Conservation (phyloP, 2,888 invertebrate species). For the Phorcus lineatus region DNA sequence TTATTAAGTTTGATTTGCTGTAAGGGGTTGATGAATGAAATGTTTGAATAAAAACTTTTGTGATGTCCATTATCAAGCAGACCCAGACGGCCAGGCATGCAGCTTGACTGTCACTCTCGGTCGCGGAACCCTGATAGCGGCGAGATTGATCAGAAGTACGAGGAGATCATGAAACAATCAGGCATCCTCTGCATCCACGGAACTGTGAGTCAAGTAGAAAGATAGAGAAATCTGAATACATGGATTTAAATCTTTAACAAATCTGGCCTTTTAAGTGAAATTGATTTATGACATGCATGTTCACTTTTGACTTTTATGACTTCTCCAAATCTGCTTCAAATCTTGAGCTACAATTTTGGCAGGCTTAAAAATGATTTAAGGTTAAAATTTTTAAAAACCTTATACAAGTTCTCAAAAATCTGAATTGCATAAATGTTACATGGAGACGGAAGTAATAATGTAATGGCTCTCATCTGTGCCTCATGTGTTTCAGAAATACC, state of each 20-base stretch:
- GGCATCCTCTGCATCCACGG: slow-evolving; percentile 91
- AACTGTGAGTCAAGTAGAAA: slow-evolving; percentile 72
- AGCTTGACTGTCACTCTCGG: background rate
- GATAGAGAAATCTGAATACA: background rate
- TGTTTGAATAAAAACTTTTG: too few relatives aligned
- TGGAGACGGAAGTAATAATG: background rate
- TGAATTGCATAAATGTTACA: background rate
- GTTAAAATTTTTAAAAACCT: too few relatives aligned
- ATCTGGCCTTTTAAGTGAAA: background rate
- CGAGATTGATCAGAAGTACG: slow-evolving; percentile 86
- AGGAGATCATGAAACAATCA: slow-evolving; percentile 94
- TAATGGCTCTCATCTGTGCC: background rate
- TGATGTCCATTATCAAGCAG: background rate
- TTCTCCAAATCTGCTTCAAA: too few relatives aligned
- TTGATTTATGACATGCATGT: too few relatives aligned
- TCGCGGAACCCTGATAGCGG: slow-evolving; percentile 60
- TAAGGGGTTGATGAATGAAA: too few relatives aligned
- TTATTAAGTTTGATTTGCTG: too few relatives aligned
- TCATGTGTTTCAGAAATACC: slow-evolving; percentile 54
- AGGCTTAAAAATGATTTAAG: too few relatives aligned
- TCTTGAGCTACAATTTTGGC: too few relatives aligned
- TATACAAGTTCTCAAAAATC: too few relatives aligned
- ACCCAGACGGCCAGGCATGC: background rate
- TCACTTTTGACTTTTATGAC: too few relatives aligned
- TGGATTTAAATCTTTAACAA: background rate